Conservation (phyloP, 1,140 invertebrate species). For the Brevipalpus yothersi region DNA sequence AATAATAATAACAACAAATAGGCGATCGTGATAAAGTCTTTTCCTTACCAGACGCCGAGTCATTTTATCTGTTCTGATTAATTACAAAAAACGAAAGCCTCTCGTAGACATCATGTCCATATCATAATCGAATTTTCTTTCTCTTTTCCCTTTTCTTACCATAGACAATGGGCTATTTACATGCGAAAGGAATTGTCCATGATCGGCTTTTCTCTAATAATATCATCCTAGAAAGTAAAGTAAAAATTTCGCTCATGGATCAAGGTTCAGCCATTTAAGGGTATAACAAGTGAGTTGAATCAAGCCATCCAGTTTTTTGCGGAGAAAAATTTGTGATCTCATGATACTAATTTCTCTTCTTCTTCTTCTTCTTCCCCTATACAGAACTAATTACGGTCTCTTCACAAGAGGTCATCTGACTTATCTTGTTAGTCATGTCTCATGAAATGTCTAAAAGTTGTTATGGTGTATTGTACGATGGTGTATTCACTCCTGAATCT, state of each 20-base stretch:
- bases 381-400: slow-evolving; percentile 17
- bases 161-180: slow-evolving; percentile 83
- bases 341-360: neutral
- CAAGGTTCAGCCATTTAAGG: slow-evolving; percentile 18
- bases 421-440: slow-evolving; percentile 88
- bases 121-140: too few relatives aligned
- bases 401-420: slow-evolving; percentile 60
- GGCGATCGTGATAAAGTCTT: too few relatives aligned
- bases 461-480: slow-evolving; percentile 11
- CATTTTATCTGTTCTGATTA: too few relatives aligned
- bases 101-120: too few relatives aligned
- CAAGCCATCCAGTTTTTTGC: neutral
- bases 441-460: slow-evolving; percentile 30
- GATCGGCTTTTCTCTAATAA: slow-evolving; percentile 97
- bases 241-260: slow-evolving; percentile 24
- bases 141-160: neutral
- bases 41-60: too few relatives aligned
- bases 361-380: slow-evolving; percentile 1
- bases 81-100: too few relatives aligned
- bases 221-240: slow-evolving; percentile 76
- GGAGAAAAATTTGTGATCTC: neutral
- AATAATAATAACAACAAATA: too few relatives aligned
- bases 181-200: slow-evolving; percentile 88
- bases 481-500: slow-evolving; percentile 51
- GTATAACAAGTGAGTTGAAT: slow-evolving; percentile 9